Base-by-base conservation (phyloP, 2,113 vertebrate genomes). In the Microcebus jonahi region DNA sequence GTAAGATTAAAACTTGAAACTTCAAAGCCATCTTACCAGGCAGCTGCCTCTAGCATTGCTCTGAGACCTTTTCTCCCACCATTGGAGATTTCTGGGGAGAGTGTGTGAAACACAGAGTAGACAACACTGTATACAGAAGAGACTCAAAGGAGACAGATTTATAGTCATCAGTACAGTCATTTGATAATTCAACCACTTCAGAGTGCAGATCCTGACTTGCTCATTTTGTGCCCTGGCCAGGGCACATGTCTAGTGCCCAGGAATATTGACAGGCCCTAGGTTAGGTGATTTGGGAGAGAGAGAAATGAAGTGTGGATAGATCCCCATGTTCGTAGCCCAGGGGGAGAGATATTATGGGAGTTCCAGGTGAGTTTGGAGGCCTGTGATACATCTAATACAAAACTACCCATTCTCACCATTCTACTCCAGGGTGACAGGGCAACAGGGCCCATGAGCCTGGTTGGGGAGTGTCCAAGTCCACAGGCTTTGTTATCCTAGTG, bases 391-490 rank as follows among this genome's bases (percentile, higher is more conserved):
- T 9, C 23, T 63, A 18, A 25, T 6, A 25, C 11, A 61, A 23
- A 55, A 42, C 9, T 8, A 31, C 20, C 2, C 13, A 17, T 10
- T 75, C 29, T 88, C 8, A 6, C 15, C 45, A 13, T 50, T 65
- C 15, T 2, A 4, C 31, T n/a, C 3, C 2, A 39, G 20, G 0
- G 61, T 21, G 2, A 53, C 53, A 17, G 53, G 0, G 53, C 21
- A 2, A 25, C 1, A 29, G 0, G 48, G 21, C 39, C n/a, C 8
- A 0, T 23, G 48, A 20, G 27, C 61, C 12, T 0, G 20, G 23
- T 2, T 23, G 1, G 11, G 70, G 18, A 18, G 8, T 10, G 3
- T 11, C 59, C 45, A 55, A 8, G 14, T 55, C 50, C 71, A 18
- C 23, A 71, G 34, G 5, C 31, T 34, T 39, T 29, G 18, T 39